Base-by-base conservation (phyloP, 2,797 vertebrate genomes). In the Melanotaenia trifasciata region DNA sequence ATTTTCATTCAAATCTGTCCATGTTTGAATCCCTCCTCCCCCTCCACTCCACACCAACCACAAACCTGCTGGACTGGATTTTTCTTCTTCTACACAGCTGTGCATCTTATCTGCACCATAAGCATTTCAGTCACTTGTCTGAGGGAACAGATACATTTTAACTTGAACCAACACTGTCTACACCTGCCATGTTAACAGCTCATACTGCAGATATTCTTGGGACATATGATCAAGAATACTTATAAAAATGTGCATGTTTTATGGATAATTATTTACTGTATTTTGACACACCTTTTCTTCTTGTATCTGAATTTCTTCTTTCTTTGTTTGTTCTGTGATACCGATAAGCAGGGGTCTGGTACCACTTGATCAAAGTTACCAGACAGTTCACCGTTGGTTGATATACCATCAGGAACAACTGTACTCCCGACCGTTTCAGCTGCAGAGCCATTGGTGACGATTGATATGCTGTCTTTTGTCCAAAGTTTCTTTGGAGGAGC, bases 261-360 rank as follows among this genome's bases (percentile, higher is more conserved):
- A 16, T 18, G 12, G 32, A 30, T 20, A 24, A 36, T n/a, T 12
- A 4, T 12, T 20, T n/a, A 20, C 5, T 4, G 8, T 5, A 53
- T 53, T 12, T 26, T 26, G 12, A 11, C 50, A 0, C 22, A 81
- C 79, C 88, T 90, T 30, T 78, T 87, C 22, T 79, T 87, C 32
- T 68, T 76, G 10, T 0, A 0, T 64, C 28, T 76, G 26, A 32
- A 73, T 67, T 50, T 80, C 24, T 40, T 65, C 58, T 43, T 50
- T 3, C 58, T 74, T 24, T 13, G 40, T 0, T 56, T 85, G 58
- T 68, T 86, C 43, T 5, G 7, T 18, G 61, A 33, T 26, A 61
- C 38, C 3, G 62, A 33, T 2, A 1, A 51, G 35, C 24, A 32
- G 45, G 10, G 26, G 45, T 45, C 50, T 54, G 58, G 65, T 56